phyloP scores from a whole-genome alignment of 2,113 vertebrate genomes.

The Gobius niger region DNA sequence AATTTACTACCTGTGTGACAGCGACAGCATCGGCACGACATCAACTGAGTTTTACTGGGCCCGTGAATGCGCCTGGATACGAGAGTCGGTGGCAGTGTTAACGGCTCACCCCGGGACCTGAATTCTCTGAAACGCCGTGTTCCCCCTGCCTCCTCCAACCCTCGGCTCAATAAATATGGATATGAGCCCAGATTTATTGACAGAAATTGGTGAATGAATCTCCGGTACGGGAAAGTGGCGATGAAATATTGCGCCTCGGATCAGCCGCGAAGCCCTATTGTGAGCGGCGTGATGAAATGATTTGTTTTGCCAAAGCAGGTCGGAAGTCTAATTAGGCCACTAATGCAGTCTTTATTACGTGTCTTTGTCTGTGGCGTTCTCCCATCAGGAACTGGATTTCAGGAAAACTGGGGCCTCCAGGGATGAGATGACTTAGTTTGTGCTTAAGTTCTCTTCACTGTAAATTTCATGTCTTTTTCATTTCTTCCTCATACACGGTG shows the following conservation, averaged over 20 bases:
- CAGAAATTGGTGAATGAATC: slow-evolving; percentile 69
- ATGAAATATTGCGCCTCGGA: slow-evolving; percentile 67
- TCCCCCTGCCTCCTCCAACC: slow-evolving; percentile 59
- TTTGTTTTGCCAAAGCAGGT: slow-evolving; percentile 64
- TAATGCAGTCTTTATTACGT: slow-evolving; percentile 76
- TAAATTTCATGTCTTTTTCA: no score
- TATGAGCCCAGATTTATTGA: slow-evolving; percentile 74
- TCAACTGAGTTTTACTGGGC: slow-evolving; percentile 49
- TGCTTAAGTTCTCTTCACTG: no score
- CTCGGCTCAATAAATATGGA: slow-evolving; percentile 76
- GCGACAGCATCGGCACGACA: slow-evolving; percentile 29
- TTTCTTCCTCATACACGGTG: no score
- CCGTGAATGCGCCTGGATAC: slow-evolving; percentile 29
- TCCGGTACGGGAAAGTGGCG: slow-evolving; percentile 66
- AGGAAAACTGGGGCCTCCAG: slow-evolving; percentile 24
- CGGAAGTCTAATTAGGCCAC: slow-evolving; percentile 75
- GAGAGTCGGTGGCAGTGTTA: slow-evolving; percentile 38
- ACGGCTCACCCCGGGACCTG: slow-evolving; percentile 59
- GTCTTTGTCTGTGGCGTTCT: slow-evolving; percentile 62
- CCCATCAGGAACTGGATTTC: slow-evolving; percentile 35
- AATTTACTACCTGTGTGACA: slow-evolving; percentile 46
- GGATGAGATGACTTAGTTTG: slow-evolving; percentile 19
- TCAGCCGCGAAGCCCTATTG: slow-evolving; percentile 52
- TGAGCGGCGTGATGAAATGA: slow-evolving; percentile 68
- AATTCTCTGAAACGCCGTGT: slow-evolving; percentile 55